Evolutionary conservation across 2,888 invertebrate species (phyloP), one percentile per base, ranked within the genome.

Genomic region (Phengaris alcon): DNA sequence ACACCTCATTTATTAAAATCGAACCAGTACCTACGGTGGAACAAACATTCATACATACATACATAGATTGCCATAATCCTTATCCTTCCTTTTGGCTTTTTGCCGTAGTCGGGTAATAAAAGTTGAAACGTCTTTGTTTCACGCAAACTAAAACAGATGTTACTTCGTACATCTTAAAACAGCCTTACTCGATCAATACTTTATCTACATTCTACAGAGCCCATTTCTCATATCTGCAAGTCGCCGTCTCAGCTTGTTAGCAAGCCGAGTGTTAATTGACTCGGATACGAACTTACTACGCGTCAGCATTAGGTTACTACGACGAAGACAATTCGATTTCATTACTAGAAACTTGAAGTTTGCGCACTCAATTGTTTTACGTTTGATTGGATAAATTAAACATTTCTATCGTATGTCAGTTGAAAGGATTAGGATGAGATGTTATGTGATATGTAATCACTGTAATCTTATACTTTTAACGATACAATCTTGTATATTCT

Each of bases 221-320:
- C 13, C 75, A 75, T 75, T 59, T 74, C 12, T 77, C 70, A 75
- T 75, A 77, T 76, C 77, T 77, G 64, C 72, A 64, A 75, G 76
- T 73, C 73, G 74, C 81, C 82, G 82, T 82, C 81, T 79, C 82
- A 85, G 84, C 87, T 87, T 85, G 87, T 88, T 88, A 87, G 87
- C 82, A 76, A 82, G 83, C 84, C 82, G 76, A 82, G 83, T 84
- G 86, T 86, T 88, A 89, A 89, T 88, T 88, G 87, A 87, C 84
- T 85, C 82, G 82, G 82, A 83, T 85, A 83, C 83, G 80, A 81
- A 78, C 81, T 82, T 82, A 82, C 84, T 83, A 79, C 75, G 75
- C 77, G 78, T 76, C 77, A 75, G 75, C 68, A 55, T 68, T 69
- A 68, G 74, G 75, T 77, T 77, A 73, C 68, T 59, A 59, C 72